Evolutionary conservation across 2,797 vertebrate genomes (phyloP), one percentile per base, ranked within the genome.

Genomic region (Pseudochirops corinnae): DNA sequence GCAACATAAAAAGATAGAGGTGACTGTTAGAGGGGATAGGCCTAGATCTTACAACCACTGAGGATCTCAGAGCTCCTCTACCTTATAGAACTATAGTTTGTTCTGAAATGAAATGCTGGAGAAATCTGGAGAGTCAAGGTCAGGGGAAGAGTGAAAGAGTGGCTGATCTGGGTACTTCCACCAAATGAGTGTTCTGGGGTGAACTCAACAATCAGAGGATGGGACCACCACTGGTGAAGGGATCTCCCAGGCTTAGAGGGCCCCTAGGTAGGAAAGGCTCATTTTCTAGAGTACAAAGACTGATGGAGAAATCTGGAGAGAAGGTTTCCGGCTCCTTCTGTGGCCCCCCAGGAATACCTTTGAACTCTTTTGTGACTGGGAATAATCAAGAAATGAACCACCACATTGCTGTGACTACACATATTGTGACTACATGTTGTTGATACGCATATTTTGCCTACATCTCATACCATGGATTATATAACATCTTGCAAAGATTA

Each of bases 281-380:
- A 62, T 62, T 33, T 74, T 74, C n/a, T 21, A 74, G n/a, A n/a
- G 6, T 74, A n/a, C 67, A 74, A 82, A 82, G n/a, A 46, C 67
- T 82, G 5, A 16, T 74, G 18, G n/a, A 82, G 28, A 39, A 82
- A 46, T 82, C 67, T 33, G 31, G 60, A 93, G 55, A 96, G 53
- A 74, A 94, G 94, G 90, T 55, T 95, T 57, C 82, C 91, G 92
- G 90, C 90, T 56, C 55, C 74, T 96, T 94, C 90, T 1, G 21
- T 60, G 55, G 56, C 62, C 33, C 39, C 62, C 94, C 90, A 5
- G 55, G 90, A 24, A 82, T 53, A 55, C 55, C 29, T 91, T 92
- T 50, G 16, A 93, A 53, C 53, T 87, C 67, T 91, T 92, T 90
- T 94, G 87, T 31, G 21, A 0, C 74, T 5, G 0, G 56, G 16